A percentile compares a stretch with the other conserved stretches of the same genome.
Conservation (phyloP, 2,888 invertebrate species). For the Lepidocyrtoides sp. region DNA sequence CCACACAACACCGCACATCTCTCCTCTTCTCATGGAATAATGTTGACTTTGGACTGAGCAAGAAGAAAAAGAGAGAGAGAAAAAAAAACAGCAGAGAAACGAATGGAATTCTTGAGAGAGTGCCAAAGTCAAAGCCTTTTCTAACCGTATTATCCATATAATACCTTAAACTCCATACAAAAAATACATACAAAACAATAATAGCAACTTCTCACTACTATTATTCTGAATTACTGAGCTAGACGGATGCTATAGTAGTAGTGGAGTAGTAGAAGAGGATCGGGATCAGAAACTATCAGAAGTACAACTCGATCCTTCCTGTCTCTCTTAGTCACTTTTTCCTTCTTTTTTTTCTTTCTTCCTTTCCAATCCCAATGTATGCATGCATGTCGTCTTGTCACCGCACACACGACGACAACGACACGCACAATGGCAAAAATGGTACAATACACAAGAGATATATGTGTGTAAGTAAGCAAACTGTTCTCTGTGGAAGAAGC, state of each 20-base stretch:
- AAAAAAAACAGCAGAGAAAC: constrained; percentile 25
- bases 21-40: constrained; percentile 48
- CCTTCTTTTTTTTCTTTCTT: constrained; percentile 13
- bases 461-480: constrained; percentile 50
- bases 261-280: not conserved
- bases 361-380: constrained; percentile 17
- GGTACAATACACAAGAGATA: constrained; percentile 51
- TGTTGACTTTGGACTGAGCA: constrained; percentile 56
- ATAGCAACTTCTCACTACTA: too few relatives aligned
- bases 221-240: constrained; percentile 35
- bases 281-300: constrained; percentile 47
- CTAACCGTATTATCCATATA: constrained; percentile 50
- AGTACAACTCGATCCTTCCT: constrained; percentile 59
- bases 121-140: constrained; percentile 65
- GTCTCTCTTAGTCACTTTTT: constrained; percentile 10
- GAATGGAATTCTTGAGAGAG: constrained; percentile 75
- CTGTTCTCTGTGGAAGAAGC: not conserved
- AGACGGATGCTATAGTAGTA: not conserved
- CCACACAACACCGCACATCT: constrained; percentile 41
- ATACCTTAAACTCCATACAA: constrained; percentile 3
- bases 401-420: constrained; percentile 46
- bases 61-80: not conserved
- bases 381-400: constrained; percentile 55
- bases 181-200: not conserved
- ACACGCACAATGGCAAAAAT: constrained; percentile 47